Percentiles rank a stretch among this genome's conserved stretches.
These are phyloP conservation scores for Theocolax elegans DNA, from an alignment of 1,140 invertebrate species.

Conservation along the genomic window DNA sequence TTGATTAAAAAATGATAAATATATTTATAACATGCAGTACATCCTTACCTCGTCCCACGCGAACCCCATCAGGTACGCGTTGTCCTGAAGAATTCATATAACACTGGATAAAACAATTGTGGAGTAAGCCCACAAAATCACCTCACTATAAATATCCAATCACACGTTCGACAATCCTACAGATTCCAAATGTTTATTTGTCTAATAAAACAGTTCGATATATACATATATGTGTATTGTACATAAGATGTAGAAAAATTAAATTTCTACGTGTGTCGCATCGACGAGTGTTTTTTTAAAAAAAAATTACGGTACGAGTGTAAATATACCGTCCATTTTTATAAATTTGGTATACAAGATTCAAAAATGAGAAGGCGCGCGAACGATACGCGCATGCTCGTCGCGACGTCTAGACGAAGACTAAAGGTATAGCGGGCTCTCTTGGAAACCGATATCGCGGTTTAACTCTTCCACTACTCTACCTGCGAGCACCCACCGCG, in stretches of 20 bases:
- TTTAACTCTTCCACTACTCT: background rate
- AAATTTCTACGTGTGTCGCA: too few relatives aligned
- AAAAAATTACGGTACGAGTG: too few relatives aligned
- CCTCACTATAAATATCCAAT: conserved; percentile 9
- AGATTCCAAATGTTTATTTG: too few relatives aligned
- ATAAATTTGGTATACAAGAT: too few relatives aligned
- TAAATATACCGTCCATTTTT: too few relatives aligned
- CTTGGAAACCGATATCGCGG: background rate
- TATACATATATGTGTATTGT: too few relatives aligned
- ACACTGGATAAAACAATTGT: conserved; percentile 28
- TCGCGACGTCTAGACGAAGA: conserved; percentile 1
- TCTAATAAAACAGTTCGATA: too few relatives aligned
- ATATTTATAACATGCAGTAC: too few relatives aligned
- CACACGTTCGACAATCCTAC: background rate
- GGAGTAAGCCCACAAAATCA: background rate
- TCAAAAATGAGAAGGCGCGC: background rate
- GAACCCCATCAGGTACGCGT: conserved; percentile 57
- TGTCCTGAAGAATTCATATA: conserved; percentile 56
- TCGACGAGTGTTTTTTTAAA: too few relatives aligned
- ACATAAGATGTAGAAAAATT: too few relatives aligned
- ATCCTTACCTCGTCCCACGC: conserved; percentile 60
- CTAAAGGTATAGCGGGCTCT: background rate
- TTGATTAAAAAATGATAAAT: too few relatives aligned
- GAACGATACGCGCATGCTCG: conserved; percentile 17
- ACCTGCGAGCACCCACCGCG: background rate